Evolutionary conservation across 2,888 invertebrate species (phyloP).

Genomic region (Agonopterix subpropinquella): DNA sequence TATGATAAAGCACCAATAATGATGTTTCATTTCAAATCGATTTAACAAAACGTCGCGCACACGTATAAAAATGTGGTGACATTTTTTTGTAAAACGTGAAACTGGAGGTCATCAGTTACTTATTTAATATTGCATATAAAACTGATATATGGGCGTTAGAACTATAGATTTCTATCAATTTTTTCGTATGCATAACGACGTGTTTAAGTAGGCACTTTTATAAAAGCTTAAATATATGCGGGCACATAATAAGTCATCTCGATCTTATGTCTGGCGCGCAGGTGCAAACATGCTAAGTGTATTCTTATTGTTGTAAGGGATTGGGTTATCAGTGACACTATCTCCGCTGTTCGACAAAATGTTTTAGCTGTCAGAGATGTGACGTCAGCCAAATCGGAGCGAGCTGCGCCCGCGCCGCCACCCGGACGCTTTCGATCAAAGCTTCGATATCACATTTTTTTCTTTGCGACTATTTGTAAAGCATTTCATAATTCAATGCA

Average conservation of each 20-base stretch:
- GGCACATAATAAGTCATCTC: conserved; percentile 40
- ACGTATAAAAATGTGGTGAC: conserved; percentile 46
- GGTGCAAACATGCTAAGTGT: conserved; percentile 76
- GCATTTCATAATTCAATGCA: too few species aligned
- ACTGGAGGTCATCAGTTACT: conserved; percentile 15
- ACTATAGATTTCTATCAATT: conserved; percentile 8
- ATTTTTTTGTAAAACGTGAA: conserved; percentile 34
- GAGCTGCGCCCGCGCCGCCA: conserved; percentile 39
- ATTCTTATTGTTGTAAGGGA: conserved; percentile 73
- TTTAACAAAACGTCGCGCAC: conserved; percentile 50
- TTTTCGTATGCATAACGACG: conserved; percentile 9
- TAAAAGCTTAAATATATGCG: conserved; percentile 30
- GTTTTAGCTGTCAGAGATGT: conserved; percentile 72
- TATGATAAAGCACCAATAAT: conserved; percentile 74
- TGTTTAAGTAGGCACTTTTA: conserved; percentile 26
- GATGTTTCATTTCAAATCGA: conserved; percentile 68
- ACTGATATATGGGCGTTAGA: conserved; percentile 4
- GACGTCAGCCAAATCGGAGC: conserved; percentile 68
- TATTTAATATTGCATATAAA: conserved; percentile 8
- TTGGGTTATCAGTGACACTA: conserved; percentile 74
- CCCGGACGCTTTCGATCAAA: conserved; percentile 37
- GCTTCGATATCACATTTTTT: conserved; percentile 36
- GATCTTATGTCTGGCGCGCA: conserved; percentile 51
- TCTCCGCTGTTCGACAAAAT: conserved; percentile 70
- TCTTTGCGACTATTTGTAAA: too few species aligned